phyloP scores from a whole-genome alignment of 1,140 invertebrate genomes.

The Panulirus ornatus region DNA sequence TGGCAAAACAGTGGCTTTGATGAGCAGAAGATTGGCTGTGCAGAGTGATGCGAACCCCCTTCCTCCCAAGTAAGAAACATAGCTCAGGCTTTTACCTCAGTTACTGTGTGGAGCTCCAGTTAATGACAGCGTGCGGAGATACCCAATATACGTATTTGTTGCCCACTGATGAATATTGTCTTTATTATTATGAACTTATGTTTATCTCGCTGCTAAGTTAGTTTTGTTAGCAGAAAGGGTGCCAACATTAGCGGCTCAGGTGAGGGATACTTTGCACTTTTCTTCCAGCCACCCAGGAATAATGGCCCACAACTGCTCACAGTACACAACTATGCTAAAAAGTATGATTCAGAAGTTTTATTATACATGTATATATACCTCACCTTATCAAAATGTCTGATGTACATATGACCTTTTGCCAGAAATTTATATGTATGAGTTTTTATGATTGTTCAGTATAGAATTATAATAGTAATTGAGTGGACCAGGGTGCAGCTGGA shows the following conservation, averaged over 20 bases:
- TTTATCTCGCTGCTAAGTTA: conserved; percentile 70
- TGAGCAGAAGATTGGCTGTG: conserved; percentile 66
- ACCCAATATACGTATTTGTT: conserved; percentile 74
- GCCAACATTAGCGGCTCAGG: conserved; percentile 72
- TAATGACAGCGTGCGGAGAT: conserved; percentile 69
- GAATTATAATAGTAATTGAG: conserved; percentile 31
- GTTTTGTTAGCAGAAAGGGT: conserved; percentile 73
- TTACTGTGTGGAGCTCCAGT: conserved; percentile 72
- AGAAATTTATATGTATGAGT: conserved; percentile 45
- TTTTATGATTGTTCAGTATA: conserved; percentile 56
- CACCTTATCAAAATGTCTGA: conserved; percentile 56
- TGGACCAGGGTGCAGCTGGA: conserved; percentile 49
- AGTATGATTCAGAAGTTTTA: conserved; percentile 47
- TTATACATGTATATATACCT: conserved; percentile 61
- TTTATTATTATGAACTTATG: conserved; percentile 68
- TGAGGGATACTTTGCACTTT: conserved; percentile 62
- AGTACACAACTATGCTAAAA: conserved; percentile 58
- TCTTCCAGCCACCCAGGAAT: conserved; percentile 39
- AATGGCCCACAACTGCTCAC: conserved; percentile 51
- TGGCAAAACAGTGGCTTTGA: conserved; percentile 50
- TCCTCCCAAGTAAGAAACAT: conserved; percentile 73
- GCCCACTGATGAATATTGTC: conserved; percentile 68
- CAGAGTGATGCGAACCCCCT: conserved; percentile 72
- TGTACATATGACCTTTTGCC: conserved; percentile 47
- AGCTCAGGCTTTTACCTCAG: conserved; percentile 74